Conservation (phyloP, 2,113 vertebrate genomes). For the Chascanopsetta lugubris region DNA sequence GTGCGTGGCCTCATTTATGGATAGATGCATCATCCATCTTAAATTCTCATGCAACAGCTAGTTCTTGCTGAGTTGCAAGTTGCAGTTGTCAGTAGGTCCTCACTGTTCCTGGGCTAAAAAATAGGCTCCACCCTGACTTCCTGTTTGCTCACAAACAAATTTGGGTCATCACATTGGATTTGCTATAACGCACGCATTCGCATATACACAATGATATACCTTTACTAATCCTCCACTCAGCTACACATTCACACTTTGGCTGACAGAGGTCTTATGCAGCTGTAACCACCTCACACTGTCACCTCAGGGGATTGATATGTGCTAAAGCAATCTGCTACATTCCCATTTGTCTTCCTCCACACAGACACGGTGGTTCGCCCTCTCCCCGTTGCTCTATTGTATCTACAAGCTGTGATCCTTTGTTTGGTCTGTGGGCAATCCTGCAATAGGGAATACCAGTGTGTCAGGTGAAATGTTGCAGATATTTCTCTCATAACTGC, state of each 20-base stretch:
- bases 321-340: conserved; percentile 25
- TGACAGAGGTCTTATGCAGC: not conserved
- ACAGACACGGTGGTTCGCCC: not conserved
- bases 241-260: no score
- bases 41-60: no score
- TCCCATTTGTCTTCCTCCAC: conserved; percentile 11
- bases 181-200: not conserved
- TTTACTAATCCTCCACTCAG: no score
- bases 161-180: no score
- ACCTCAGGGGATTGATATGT: conserved; percentile 22
- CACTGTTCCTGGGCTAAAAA: no score
- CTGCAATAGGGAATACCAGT: conserved; percentile 48
- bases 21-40: no score
- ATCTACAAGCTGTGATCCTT: not conserved
- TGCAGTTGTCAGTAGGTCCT: no score
- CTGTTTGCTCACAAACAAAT: no score
- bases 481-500: conserved; percentile 62
- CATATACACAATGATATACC: not conserved
- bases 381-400: not conserved
- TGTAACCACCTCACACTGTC: conserved; percentile 14
- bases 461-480: conserved; percentile 30
- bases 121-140: no score
- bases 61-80: no score
- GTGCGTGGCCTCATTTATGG: no score
- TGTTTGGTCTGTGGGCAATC: conserved; percentile 36